Percentiles rank a stretch among this genome's conserved stretches.
Evolutionary conservation across 2,888 invertebrate species (phyloP).

Genomic region (Amphimallon solstitiale): DNA sequence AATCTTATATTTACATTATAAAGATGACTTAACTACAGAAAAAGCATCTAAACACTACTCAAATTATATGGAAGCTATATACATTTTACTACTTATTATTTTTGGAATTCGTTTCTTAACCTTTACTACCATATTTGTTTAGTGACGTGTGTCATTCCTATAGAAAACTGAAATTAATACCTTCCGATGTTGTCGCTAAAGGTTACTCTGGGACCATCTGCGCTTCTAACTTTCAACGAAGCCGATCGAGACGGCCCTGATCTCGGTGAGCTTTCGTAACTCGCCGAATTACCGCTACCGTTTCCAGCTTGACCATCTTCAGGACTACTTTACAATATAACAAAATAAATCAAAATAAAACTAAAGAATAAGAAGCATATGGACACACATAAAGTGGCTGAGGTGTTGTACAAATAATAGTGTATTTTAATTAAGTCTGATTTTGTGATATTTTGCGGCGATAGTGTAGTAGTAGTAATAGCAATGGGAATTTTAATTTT

Average conservation of each 20-base stretch:
- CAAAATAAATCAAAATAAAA: conserved; percentile 24
- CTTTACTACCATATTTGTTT: background rate
- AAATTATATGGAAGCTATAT: no score
- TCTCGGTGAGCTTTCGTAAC: conserved; percentile 78
- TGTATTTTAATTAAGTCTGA: no score
- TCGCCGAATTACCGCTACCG: conserved; percentile 69
- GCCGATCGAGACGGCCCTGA: conserved; percentile 78
- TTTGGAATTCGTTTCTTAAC: background rate
- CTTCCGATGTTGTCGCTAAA: conserved; percentile 70
- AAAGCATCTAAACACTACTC: no score
- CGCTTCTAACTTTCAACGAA: conserved; percentile 70
- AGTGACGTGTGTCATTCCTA: background rate
- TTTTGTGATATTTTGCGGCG: no score
- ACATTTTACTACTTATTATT: no score
- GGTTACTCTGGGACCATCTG: conserved; percentile 67
- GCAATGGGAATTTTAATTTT: no score
- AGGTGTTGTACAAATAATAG: background rate
- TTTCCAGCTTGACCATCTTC: conserved; percentile 66
- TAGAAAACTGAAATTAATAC: conserved; percentile 50
- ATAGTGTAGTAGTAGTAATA: no score
- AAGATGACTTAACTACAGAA: no score
- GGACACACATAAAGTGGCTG: conserved; percentile 15
- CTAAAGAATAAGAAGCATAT: conserved; percentile 28
- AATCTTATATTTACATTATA: no score
- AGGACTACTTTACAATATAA: conserved; percentile 47